Base-by-base conservation (phyloP, 2,113 vertebrate genomes). In the Urocynchramus pylzowi region DNA sequence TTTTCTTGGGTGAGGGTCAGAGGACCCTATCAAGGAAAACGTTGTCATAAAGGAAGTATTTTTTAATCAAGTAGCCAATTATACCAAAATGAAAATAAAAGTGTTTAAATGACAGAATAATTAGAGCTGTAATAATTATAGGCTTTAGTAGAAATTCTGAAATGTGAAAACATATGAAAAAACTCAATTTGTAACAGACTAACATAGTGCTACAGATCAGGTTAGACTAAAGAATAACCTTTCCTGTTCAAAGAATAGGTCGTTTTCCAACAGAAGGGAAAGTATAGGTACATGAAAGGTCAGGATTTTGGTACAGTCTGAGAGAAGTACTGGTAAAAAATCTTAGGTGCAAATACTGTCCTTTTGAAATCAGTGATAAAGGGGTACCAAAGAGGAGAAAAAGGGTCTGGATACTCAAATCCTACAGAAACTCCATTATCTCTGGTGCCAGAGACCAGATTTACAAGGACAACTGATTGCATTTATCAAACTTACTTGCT, bases 101-200 rank as follows among this genome's bases (percentile, higher is more conserved):
- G 27, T 57, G 41, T 87, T 96, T 90, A 94, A 97, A 92, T 91
- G 78, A 87, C 65, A 95, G 74, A 73, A 84, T 88, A 96, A 96
- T 90, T 94, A 89, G 56, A 87, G 27, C 31, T 41, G 12, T 76
- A 61, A 69, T 78, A 92, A 95, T 91, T 88, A 92, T 2, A 94
- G 45, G 26, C 33, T 96, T 93, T 94, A 91, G 30, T 12, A 73
- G 23, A 68, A 89, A 96, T 57, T 94, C 54, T 83, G 74, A 94
- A 95, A 92, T 42, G 44, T 84, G 37, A 90, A 91, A 90, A 92
- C 5, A 3, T 28, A 82, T 60, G 11, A 65, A 95, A 95, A 95
- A 95, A 26, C 10, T 57, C 47, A 53, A 28, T 61, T 73, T 95
- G 45, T 69, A 93, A 86, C 63, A 76, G 21, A 59, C 59, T 89